Evolutionary conservation across 2,113 vertebrate species (phyloP), one percentile per base, ranked within the genome.

Genomic region (Orycteropus afer): DNA sequence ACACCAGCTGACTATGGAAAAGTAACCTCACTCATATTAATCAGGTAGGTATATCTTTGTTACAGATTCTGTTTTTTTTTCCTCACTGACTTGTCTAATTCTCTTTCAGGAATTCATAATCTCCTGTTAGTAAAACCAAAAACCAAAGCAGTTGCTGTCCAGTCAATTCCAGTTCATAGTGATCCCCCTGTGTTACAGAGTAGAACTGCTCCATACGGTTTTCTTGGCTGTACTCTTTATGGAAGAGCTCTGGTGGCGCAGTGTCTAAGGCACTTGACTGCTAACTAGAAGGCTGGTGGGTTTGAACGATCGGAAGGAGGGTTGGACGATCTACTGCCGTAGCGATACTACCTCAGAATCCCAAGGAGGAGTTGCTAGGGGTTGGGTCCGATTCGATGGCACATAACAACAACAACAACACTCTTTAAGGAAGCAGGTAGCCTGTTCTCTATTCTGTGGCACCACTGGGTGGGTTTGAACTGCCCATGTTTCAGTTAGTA

Each of bases 1-100:
- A 99, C 98, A 29, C 99, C 99, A 0, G 95, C 98, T 32, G 99
- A 99, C 97, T 99, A 99, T 92, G 99, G 98, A 96, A 99, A 98
- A 89, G 99, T 99, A 87, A 97, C 98, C 82, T 99, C 99, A 11
- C 97, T 99, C 97, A 99, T 99, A 95, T 97, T 99, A 67, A 99
- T 99, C 97, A 99, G 99, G 99, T 99, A 99, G 90, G 97, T 95
- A 80, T 95, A n/a, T 51, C 87, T 92, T 69, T n/a, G 13, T 55
- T 53, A 12, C 1, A 0, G 76, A 27, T n/a, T 29, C 3, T 13
- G 10, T 49, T 47, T 1, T 59, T 78, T 55, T 49, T 84, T 67
- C 6, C 65, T 82, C 4, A 0, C 4, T 34, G 10, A 7, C 27
- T 63, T 37, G 47, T 79, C 81, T 61, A 1, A 45, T 3, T n/a